Conservation (phyloP, 2,888 invertebrate genomes). For the Epinotia demarniana region DNA sequence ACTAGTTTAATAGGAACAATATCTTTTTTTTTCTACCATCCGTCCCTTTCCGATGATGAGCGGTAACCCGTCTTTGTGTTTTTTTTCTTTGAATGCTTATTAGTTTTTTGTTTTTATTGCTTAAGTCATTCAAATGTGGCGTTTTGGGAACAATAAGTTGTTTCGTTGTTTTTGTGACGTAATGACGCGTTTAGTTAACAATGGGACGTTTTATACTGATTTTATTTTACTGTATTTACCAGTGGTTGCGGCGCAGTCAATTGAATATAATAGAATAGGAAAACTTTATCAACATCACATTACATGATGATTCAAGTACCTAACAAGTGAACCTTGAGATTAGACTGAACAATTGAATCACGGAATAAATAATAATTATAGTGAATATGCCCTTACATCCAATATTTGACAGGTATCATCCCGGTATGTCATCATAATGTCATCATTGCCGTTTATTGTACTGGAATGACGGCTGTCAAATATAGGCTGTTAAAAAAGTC, state of each 20-base stretch:
- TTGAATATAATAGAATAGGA: background rate
- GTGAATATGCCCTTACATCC: no score
- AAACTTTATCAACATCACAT: background rate
- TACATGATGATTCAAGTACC: no score
- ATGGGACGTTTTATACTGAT: constrained; percentile 33
- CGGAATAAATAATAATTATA: no score
- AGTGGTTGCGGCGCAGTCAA: background rate
- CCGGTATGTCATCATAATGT: no score
- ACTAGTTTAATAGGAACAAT: constrained; percentile 71
- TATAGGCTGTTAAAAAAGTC: no score
- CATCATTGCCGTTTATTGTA: no score
- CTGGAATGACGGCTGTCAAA: no score
- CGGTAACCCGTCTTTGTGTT: constrained; percentile 51
- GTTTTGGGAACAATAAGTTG: constrained; percentile 40
- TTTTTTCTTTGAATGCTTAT: constrained; percentile 49
- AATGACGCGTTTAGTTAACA: constrained; percentile 37
- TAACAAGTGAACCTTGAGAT: no score
- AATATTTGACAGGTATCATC: no score
- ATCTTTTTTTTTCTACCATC: constrained; percentile 55
- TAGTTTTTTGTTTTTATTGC: constrained; percentile 46
- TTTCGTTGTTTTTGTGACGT: constrained; percentile 40
- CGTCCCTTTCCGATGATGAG: constrained; percentile 49
- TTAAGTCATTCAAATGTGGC: constrained; percentile 40
- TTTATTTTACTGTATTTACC: constrained; percentile 21
- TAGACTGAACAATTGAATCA: no score